Percentiles rank a stretch among this genome's conserved stretches.
Conservation (phyloP, 2,113 vertebrate species). For the Xenopus borealis region DNA sequence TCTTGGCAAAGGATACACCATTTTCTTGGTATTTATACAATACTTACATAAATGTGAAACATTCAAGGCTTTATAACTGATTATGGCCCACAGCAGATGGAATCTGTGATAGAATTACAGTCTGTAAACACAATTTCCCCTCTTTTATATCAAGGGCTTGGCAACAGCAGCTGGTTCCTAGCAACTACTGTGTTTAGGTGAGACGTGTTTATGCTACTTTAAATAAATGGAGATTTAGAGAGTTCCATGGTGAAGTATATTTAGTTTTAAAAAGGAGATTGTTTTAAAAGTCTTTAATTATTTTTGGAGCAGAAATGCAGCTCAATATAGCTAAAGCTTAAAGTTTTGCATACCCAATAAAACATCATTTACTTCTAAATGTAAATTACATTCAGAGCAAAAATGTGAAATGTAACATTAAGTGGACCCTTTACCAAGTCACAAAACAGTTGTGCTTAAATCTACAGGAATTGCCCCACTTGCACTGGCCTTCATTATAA, state of each 20-base stretch:
- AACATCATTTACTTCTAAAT: not conserved
- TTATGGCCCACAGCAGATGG: conserved; percentile 17
- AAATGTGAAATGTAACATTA: too few relatives aligned
- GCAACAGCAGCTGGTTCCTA: conserved; percentile 26
- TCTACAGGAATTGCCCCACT: too few relatives aligned
- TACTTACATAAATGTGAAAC: conserved; percentile 14
- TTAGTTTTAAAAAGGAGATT: not conserved
- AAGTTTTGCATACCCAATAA: not conserved
- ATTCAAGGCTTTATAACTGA: not conserved
- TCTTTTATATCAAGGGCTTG: conserved; percentile 18
- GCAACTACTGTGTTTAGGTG: conserved; percentile 22
- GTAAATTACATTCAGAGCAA: not conserved
- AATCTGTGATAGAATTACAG: conserved; percentile 23
- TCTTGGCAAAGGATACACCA: not conserved
- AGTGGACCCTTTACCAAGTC: too few relatives aligned
- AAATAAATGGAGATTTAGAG: not conserved
- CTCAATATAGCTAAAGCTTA: not conserved
- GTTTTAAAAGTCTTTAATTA: not conserved
- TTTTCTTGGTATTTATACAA: conserved; percentile 15
- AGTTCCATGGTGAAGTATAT: not conserved
- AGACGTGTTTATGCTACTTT: not conserved
- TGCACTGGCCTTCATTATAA: too few relatives aligned
- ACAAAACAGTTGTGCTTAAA: too few relatives aligned
- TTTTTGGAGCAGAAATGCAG: not conserved
- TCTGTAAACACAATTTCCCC: conserved; percentile 21